phyloP scores from a whole-genome alignment of 64 coral and sea anemone genomes.

The Anthopleura sola region DNA sequence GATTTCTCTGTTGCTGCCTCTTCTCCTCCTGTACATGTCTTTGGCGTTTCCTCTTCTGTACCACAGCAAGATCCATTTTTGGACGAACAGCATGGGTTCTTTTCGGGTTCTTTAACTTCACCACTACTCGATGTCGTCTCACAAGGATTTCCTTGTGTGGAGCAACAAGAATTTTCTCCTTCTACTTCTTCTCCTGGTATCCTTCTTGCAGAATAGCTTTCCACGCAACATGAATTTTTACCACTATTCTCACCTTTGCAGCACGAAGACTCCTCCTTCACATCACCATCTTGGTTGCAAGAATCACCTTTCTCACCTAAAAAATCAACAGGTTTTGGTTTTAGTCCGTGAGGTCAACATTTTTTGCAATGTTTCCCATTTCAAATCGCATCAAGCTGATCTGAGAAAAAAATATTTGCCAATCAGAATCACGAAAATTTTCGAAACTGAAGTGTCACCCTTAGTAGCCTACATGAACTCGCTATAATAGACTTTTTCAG shows the following conservation, averaged over 20 bases:
- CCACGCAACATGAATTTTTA: not conserved
- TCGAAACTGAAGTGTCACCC: no score
- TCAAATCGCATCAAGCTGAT: no score
- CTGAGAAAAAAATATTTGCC: no score
- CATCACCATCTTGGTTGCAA: not conserved
- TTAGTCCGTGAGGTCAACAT: no score
- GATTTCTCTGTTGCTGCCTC: not conserved
- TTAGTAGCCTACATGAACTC: no score
- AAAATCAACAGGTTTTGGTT: no score
- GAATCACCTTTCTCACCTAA: not conserved
- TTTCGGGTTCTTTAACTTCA: not conserved
- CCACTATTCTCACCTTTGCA: not conserved
- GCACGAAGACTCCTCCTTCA: not conserved
- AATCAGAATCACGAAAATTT: no score
- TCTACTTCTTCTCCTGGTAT: no score
- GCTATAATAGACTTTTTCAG: no score
- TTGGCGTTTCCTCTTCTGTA: not conserved
- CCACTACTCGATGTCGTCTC: not conserved
- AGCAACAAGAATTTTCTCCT: not conserved
- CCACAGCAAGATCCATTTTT: not conserved
- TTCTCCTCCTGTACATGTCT: no score
- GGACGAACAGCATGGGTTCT: not conserved
- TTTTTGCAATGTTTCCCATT: no score
- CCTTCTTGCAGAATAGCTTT: no score
- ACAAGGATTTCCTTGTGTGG: not conserved